A percentile compares a stretch with the other conserved stretches of the same genome.
These are phyloP conservation scores for Ommatoiulus sabulosus DNA, from an alignment of 2,888 invertebrate genomes.

Conservation along the genomic window DNA sequence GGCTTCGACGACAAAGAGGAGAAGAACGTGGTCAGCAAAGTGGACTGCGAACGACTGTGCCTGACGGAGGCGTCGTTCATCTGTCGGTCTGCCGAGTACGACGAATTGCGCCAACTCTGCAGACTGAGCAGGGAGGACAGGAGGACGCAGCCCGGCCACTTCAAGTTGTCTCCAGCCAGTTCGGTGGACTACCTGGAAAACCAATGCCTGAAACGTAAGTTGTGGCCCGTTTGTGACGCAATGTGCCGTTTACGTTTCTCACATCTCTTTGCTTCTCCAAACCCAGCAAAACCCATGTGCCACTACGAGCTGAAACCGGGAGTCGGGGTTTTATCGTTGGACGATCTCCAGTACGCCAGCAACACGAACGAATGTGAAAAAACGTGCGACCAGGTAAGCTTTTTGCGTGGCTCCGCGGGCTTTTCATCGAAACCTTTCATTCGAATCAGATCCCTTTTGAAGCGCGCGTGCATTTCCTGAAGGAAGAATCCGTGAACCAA, in stretches of 20 bases:
- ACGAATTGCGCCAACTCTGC: constrained; percentile 68
- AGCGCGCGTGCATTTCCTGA: neutral
- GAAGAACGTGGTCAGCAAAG: constrained; percentile 66
- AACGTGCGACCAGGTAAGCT: constrained; percentile 67
- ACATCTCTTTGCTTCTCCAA: neutral
- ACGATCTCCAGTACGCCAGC: constrained; percentile 68
- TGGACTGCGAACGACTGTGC: constrained; percentile 70
- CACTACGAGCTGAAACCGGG: constrained; percentile 67
- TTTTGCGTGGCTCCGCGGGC: neutral
- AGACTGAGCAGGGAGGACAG: constrained; percentile 71
- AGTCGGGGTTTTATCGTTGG: constrained; percentile 68
- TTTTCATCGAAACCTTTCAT: neutral
- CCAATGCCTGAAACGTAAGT: constrained; percentile 70
- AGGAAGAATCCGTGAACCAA: constrained; percentile 31
- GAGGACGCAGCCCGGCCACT: constrained; percentile 70
- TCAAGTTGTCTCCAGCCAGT: constrained; percentile 68
- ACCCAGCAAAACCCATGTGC: constrained; percentile 68
- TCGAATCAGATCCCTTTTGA: neutral
- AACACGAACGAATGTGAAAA: constrained; percentile 68
- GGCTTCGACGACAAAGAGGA: constrained; percentile 68
- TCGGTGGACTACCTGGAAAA: constrained; percentile 72
- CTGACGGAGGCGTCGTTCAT: constrained; percentile 70
- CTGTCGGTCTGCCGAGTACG: constrained; percentile 72
- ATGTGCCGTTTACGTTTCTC: neutral
- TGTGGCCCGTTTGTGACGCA: neutral